Evolutionary conservation across 2,797 vertebrate genomes (phyloP), one percentile per base, ranked within the genome.

Genomic region (Mormyrus proboscirostris): DNA sequence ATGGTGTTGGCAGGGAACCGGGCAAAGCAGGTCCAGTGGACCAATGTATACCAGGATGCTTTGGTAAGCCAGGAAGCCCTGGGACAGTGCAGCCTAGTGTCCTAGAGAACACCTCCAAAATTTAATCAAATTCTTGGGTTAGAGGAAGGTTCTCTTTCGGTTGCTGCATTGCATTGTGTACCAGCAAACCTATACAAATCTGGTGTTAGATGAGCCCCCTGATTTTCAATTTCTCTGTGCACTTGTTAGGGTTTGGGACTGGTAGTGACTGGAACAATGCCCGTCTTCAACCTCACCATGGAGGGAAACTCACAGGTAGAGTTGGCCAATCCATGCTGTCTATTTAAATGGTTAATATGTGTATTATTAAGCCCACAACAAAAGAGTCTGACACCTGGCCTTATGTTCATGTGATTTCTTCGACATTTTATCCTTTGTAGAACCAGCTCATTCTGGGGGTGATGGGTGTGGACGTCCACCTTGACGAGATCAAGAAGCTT

Each of bases 1-100:
- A 99, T 99, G 98, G 99, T 99, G 85, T 95, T 99, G 92, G 98
- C 99, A 0, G 99, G 98, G 91, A 97, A 96, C 89, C 96, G 96
- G 57, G 99, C 99, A 94, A 99, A 99, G 92, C 98, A 99, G 93
- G 98, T 99, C 93, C 98, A 99, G 90, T 99, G 99, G 99, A 99
- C 99, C 90, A 99, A 99, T 0, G 98, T 99, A 89, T 99, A 99
- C 92, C 98, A 99, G 94, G 99, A 99, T 90, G 98, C 98, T 3
- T 93, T 99, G 98, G 98, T 99, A 94, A 97, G 95, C 89, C 25
- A 8, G 4, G 41, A 7, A 69, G n/a, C 19, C 16, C 25, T 33
- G 9, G 85, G n/a, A 8, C 10, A n/a, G 7, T 57, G 53, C 76
- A 82, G 76, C 76, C 76, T 44, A 8, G 19, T 47, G 8, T 82